phyloP scores from a whole-genome alignment of 2,113 vertebrate genomes.

The Asarcornis scutulata region DNA sequence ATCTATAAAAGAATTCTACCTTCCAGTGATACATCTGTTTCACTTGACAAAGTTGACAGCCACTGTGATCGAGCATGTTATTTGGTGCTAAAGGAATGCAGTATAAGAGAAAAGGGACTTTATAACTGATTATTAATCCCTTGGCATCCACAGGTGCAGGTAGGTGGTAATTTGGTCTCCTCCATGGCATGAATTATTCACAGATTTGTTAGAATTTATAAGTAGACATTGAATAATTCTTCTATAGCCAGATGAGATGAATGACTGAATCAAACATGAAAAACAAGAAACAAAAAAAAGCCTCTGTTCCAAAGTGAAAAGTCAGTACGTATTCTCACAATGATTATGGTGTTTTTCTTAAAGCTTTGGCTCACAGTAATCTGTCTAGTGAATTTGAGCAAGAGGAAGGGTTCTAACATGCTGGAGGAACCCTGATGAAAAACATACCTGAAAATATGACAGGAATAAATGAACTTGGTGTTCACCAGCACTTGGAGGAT shows the following conservation, averaged over 20 bases:
- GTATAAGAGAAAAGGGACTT: conserved; percentile 3
- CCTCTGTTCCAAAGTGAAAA: background rate
- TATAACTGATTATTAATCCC: conserved; percentile 19
- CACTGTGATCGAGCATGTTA: background rate
- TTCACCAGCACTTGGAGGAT: background rate
- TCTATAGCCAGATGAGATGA: background rate
- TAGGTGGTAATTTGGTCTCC: conserved; percentile 24
- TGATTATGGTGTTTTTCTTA: background rate
- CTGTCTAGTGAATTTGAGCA: background rate
- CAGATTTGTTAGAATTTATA: background rate
- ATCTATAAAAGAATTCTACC: background rate
- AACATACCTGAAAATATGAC: background rate
- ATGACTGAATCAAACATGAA: background rate
- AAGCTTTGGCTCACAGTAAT: background rate
- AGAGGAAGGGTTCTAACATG: background rate
- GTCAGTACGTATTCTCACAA: background rate
- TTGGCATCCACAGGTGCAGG: background rate
- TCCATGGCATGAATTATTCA: conserved; percentile 41
- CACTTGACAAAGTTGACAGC: background rate
- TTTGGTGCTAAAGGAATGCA: background rate
- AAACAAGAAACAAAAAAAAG: background rate
- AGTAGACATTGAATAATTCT: background rate
- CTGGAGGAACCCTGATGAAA: background rate
- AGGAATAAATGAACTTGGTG: background rate
- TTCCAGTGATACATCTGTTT: conserved; percentile 11